Evolutionary conservation across 2,888 invertebrate species (phyloP).

Genomic region (Mythimna lalbum): DNA sequence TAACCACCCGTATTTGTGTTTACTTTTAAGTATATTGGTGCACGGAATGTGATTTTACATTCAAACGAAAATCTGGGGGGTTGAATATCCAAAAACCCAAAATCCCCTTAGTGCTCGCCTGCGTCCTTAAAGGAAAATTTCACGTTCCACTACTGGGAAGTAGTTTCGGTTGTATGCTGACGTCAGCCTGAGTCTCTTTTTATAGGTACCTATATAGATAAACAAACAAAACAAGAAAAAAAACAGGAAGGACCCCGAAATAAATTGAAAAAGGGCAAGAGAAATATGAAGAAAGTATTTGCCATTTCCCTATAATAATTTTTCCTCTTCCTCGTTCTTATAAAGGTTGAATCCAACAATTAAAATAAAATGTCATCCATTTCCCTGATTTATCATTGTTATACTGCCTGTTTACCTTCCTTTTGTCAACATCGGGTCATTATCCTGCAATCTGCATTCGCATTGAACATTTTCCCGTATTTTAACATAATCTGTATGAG

Average conservation of each 20-base stretch:
- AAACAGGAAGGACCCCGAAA: background rate
- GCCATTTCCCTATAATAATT: slow-evolving; percentile 16
- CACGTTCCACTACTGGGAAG: too few relatives aligned
- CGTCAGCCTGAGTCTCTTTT: too few relatives aligned
- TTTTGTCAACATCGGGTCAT: slow-evolving; percentile 18
- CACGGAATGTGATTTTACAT: too few relatives aligned
- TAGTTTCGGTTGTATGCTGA: too few relatives aligned
- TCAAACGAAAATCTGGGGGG: too few relatives aligned
- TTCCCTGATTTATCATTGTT: slow-evolving; percentile 1
- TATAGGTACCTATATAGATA: too few relatives aligned
- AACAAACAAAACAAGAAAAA: too few relatives aligned
- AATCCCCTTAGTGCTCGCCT: too few relatives aligned
- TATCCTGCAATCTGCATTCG: slow-evolving; percentile 27
- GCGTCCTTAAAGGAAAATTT: too few relatives aligned
- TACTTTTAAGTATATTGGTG: too few relatives aligned
- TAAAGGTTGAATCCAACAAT: slow-evolving; percentile 41
- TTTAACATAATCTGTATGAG: background rate
- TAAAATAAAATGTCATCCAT: slow-evolving; percentile 43
- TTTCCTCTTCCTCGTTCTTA: slow-evolving; percentile 42
- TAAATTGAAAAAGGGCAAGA: background rate
- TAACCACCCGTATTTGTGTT: too few relatives aligned
- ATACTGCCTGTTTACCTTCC: slow-evolving; percentile 30
- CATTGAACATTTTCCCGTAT: slow-evolving; percentile 27
- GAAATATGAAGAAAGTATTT: slow-evolving; percentile 17
- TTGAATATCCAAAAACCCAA: too few relatives aligned